Evolutionary conservation across 2,113 vertebrate genomes (phyloP).

Genomic region (Noctilio leporinus): DNA sequence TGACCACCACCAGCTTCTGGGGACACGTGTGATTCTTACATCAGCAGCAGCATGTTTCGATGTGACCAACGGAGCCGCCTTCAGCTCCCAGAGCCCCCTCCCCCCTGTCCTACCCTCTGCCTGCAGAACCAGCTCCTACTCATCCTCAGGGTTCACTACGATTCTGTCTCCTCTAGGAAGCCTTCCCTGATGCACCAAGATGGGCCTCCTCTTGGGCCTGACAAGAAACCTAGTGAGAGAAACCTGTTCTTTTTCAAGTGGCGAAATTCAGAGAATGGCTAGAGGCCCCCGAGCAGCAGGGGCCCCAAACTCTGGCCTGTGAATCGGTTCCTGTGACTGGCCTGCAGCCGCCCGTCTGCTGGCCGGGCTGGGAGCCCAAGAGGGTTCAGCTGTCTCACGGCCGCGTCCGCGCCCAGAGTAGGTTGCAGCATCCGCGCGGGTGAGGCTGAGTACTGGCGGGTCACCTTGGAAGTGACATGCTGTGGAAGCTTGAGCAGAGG

Average conservation of each 20-base stretch:
- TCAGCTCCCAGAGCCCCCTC: not conserved
- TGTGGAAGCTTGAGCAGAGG: too few relatives aligned
- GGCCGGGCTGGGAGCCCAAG: not conserved
- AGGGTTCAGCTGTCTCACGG: too few relatives aligned
- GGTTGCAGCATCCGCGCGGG: too few relatives aligned
- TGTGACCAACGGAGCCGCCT: not conserved
- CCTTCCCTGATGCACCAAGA: not conserved
- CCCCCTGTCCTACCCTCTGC: fast-evolving
- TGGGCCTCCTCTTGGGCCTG: not conserved
- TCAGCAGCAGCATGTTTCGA: too few relatives aligned
- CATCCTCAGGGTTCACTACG: not conserved
- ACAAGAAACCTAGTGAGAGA: not conserved
- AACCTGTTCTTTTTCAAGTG: not conserved
- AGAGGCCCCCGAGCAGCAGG: not conserved
- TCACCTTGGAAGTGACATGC: not conserved
- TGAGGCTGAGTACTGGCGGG: not conserved
- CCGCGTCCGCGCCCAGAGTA: too few relatives aligned
- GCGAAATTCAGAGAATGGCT: not conserved
- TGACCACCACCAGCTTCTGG: not conserved
- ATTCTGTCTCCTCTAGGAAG: not conserved
- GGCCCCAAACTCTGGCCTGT: not conserved
- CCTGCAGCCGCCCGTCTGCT: not conserved
- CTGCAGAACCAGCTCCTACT: not conserved
- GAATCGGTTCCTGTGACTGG: not conserved
- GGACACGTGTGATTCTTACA: not conserved